phyloP scores from a whole-genome alignment of 2,888 invertebrate species.

The Stenurella melanura region DNA sequence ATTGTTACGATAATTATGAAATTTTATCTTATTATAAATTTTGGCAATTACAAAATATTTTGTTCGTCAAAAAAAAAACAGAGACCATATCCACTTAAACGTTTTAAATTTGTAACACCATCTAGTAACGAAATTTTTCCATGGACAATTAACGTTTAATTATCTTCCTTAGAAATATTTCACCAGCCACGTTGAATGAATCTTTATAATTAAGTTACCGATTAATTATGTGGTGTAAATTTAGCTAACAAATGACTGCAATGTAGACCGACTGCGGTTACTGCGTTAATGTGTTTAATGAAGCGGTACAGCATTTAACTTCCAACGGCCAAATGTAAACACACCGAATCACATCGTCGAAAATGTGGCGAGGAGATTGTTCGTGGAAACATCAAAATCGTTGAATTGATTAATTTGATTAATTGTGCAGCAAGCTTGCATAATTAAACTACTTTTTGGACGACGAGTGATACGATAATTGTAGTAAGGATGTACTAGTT shows the following conservation, averaged over 20 bases:
- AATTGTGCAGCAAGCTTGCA: slow-evolving; percentile 13
- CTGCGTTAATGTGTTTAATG: slow-evolving; percentile 60
- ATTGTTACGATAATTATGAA: too few relatives aligned
- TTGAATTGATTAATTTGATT: slow-evolving; percentile 36
- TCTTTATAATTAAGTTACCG: slow-evolving; percentile 59
- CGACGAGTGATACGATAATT: background rate
- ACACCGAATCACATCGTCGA: slow-evolving; percentile 50
- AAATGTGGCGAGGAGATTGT: slow-evolving; percentile 37
- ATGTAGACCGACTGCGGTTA: slow-evolving; percentile 57
- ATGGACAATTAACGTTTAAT: slow-evolving; percentile 42
- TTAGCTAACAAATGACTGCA: slow-evolving; percentile 58
- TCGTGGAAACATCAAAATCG: slow-evolving; percentile 29
- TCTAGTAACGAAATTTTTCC: slow-evolving; percentile 17
- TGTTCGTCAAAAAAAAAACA: background rate
- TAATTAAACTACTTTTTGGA: slow-evolving; percentile 28
- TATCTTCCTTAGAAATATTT: slow-evolving; percentile 42
- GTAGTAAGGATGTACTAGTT: background rate
- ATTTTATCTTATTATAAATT: background rate
- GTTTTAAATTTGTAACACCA: slow-evolving; percentile 43
- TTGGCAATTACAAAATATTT: background rate
- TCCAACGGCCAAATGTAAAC: slow-evolving; percentile 56
- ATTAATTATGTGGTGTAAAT: slow-evolving; percentile 60
- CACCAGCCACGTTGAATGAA: slow-evolving; percentile 49
- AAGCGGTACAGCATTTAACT: slow-evolving; percentile 60
- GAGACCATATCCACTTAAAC: background rate